These are phyloP conservation scores for Lithobius niger DNA, from an alignment of 1,140 invertebrate genomes.

Conservation along the genomic window DNA sequence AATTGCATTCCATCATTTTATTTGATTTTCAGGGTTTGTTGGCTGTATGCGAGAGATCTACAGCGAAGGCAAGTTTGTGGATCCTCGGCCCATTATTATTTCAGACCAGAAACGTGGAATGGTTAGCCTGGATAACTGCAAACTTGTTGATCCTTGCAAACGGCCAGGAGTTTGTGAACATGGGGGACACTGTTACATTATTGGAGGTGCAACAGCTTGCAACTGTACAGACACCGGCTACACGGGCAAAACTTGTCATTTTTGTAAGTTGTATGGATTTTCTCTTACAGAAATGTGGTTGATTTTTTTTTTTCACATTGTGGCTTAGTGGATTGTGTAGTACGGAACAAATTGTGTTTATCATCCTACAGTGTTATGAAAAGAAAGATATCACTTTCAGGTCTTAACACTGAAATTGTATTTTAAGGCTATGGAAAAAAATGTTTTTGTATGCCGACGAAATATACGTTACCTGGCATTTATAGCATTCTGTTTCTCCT, in stretches of 20 bases:
- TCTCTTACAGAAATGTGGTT: too few species aligned
- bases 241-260: conserved; percentile 85
- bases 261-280: conserved; percentile 43
- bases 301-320: too few species aligned
- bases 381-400: too few species aligned
- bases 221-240: conserved; percentile 73
- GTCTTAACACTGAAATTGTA: too few species aligned
- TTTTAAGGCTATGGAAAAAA: too few species aligned
- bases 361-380: too few species aligned
- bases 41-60: conserved; percentile 79
- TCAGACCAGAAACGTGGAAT: conserved; percentile 58
- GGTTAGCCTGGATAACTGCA: conserved; percentile 79
- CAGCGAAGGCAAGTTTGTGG: conserved; percentile 58
- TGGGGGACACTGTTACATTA: conserved; percentile 72
- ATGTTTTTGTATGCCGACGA: too few species aligned
- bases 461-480: too few species aligned
- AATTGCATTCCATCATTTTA: too few species aligned
- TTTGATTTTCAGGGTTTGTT: conserved; percentile 47
- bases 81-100: conserved; percentile 64
- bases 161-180: conserved; percentile 81
- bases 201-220: conserved; percentile 71
- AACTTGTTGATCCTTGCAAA: conserved; percentile 76
- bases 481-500: too few species aligned
- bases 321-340: too few species aligned
- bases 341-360: too few species aligned